phyloP scores from a whole-genome alignment of 2,113 vertebrate species.

The Edolisoma coerulescens region DNA sequence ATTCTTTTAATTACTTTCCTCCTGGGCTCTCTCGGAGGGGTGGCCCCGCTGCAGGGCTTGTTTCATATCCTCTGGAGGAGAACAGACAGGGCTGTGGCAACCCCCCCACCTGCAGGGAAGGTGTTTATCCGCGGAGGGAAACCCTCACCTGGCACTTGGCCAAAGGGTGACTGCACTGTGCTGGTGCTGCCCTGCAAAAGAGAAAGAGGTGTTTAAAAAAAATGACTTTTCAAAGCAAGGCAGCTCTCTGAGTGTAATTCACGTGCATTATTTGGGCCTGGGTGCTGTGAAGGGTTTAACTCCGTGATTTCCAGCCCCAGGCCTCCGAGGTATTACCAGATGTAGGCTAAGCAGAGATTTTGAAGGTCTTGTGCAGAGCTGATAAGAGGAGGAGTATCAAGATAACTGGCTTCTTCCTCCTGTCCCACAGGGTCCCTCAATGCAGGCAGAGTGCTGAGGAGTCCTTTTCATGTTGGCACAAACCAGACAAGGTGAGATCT shows the following conservation, averaged over 20 bases:
- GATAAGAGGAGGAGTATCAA: background rate
- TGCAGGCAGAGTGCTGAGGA: background rate
- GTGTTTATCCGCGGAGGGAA: background rate
- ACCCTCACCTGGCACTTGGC: slow-evolving; percentile 84
- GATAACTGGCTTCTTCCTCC: background rate
- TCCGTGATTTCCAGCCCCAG: background rate
- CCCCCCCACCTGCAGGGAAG: background rate
- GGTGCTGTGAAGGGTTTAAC: background rate
- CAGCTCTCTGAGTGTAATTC: background rate
- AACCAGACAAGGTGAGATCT: background rate
- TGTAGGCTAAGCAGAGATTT: slow-evolving; percentile 15
- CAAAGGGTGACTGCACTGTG: slow-evolving; percentile 69
- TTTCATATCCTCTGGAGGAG: background rate
- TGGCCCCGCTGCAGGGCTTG: background rate
- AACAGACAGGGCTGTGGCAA: background rate
- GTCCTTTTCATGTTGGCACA: background rate
- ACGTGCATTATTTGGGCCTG: background rate
- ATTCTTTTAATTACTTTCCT: background rate
- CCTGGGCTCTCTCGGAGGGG: background rate
- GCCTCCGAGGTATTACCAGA: background rate
- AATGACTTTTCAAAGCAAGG: background rate
- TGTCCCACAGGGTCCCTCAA: background rate
- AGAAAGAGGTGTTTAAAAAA: background rate
- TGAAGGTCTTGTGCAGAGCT: background rate
- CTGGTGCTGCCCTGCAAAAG: slow-evolving; percentile 75